Base-by-base conservation (phyloP, 2,797 vertebrate genomes). In the Australoheros facetus region DNA sequence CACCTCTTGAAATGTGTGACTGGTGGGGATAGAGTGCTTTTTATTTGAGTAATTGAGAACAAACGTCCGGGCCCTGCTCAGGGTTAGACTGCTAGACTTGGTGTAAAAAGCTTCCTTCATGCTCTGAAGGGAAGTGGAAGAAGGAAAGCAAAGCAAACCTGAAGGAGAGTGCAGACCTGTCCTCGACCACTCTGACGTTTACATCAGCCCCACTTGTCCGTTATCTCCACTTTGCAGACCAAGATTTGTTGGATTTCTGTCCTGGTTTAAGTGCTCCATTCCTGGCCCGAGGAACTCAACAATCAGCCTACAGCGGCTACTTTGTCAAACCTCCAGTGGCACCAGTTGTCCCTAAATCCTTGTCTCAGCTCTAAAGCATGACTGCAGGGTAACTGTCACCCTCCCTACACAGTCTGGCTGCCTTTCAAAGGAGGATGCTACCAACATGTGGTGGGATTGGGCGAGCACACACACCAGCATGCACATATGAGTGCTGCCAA, bases 31-130 rank as follows among this genome's bases (percentile, higher is more conserved):
- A 86, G 78, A 92, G 83, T 55, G 86, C 71, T 91, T 91, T 93
- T 92, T 75, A 90, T 92, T 32, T 14, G 83, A 78, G 85, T 96
- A 94, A 93, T 87, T 96, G 93, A 96, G 94, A 96, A 89, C 90
- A 95, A 95, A 93, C 82, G 5, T 77, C 91, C 75, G 64, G n/a
- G 81, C 85, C 80, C 83, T 81, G 88, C 87, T 87, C 86, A 88
- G 82, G 87, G 90, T 92, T 92, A 93, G 87, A 70, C 85, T 16
- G 56, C 83, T 55, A 60, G 84, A 89, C 87, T 57, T 57, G 34
- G 59, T 81, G 80, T 88, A 91, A 91, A 91, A 85, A 81, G 85
- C 81, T 85, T 84, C 84, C 77, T 88, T 90, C 83, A 79, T 87
- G 82, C 70, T 85, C 81, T 74, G 85, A 84, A 59, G 77, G 81